Evolutionary conservation across 2,797 vertebrate genomes (phyloP).

Genomic region (Helicolenus hilgendorfi): DNA sequence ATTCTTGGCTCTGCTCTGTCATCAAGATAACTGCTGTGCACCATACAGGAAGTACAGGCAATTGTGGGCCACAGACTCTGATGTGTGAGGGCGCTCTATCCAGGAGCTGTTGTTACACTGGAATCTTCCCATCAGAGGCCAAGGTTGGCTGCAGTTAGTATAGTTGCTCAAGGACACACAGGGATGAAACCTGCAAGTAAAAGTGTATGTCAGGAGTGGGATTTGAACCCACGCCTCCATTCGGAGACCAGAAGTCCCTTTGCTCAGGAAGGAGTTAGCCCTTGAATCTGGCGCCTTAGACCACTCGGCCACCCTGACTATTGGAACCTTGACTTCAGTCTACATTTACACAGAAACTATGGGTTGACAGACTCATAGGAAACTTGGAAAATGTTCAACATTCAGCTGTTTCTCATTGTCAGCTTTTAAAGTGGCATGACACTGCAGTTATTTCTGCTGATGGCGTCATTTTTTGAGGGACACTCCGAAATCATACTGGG

Average conservation of each 20-base stretch:
- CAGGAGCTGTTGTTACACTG: not conserved
- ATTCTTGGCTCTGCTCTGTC: not conserved
- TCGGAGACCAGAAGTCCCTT: constrained; percentile 41
- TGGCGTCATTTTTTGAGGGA: too few species aligned
- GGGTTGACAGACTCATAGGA: too few species aligned
- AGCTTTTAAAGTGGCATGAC: too few species aligned
- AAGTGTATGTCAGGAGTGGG: not conserved
- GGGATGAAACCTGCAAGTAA: not conserved
- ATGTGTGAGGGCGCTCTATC: not conserved
- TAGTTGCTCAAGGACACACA: not conserved
- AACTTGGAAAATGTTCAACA: too few species aligned
- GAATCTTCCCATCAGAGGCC: too few species aligned
- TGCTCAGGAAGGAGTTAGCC: rapidly evolving
- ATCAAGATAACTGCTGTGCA: not conserved
- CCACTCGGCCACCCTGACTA: constrained; percentile 45
- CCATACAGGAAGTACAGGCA: not conserved
- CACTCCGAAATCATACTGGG: not conserved
- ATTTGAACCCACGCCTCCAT: constrained; percentile 69
- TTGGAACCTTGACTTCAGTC: not conserved
- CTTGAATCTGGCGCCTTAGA: constrained; percentile 63
- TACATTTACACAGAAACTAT: not conserved
- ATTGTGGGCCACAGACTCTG: not conserved
- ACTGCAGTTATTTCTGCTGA: too few species aligned
- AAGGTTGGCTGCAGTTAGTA: not conserved
- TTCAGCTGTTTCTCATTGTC: too few species aligned